Evolutionary conservation across 2,797 vertebrate genomes (phyloP), one percentile per base, ranked within the genome.

Genomic region (Melanotaenia nigrans): DNA sequence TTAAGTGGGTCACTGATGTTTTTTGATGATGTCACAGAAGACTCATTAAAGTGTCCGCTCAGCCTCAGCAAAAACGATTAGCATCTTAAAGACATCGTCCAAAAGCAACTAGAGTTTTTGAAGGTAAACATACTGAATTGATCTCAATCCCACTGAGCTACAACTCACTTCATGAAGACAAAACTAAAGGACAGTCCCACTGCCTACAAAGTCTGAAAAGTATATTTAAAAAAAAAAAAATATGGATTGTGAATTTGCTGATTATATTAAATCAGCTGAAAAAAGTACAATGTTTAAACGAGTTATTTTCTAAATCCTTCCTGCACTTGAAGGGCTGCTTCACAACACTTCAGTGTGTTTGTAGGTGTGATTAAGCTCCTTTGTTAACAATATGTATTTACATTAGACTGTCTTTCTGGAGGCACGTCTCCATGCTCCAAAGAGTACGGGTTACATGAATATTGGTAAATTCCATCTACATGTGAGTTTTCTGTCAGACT

Each of bases 401-500:
- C 32, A 71, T 76, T 32, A 68, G 59, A 33, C 47, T 6, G 0
- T 0, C 5, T 65, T 3, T 36, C 58, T 62, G 45, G 35, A 75
- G 30, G 42, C n/a, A 20, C 12, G 11, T 9, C 32, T 55, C 54
- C 30, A 38, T 28, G 32, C 51, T 47, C 32, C 51, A 49, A 56
- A 56, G 64, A 30, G 12, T 12, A 61, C 20, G 22, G 61, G 13
- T 25, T n/a, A 51, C 45, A 49, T 47, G 18, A 49, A 36, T 35
- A 53, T 40, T 0, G 28, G 16, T 40, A 40, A 56, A 32, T 70
- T 66, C 28, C n/a, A 63, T 77, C 64, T 56, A 36, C 28, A 56
- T 55, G 65, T 53, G 57, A 58, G 66, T 16, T 38, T 64, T n/a
- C 74, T 47, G 65, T 65, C 42, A 49, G 57, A 55, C 51, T 30